A percentile compares a stretch with the other conserved stretches of the same genome.
Conservation (phyloP, 2,797 vertebrate species). For the Mus caroli region DNA sequence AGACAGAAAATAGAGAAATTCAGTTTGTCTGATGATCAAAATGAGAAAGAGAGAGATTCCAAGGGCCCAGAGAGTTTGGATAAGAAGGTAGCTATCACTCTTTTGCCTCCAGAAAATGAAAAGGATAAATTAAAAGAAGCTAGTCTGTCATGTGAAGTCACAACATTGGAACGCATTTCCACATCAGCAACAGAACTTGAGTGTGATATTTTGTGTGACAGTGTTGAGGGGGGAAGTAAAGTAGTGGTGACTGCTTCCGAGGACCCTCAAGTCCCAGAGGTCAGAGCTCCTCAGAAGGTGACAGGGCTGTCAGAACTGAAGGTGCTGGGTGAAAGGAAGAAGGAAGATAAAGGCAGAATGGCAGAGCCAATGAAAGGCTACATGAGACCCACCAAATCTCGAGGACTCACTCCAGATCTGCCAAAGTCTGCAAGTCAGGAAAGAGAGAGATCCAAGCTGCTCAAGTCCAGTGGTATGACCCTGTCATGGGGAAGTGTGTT, state of each 20-base stretch:
- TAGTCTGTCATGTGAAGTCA: accelerated
- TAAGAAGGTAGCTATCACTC: constrained; percentile 27
- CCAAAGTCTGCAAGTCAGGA: constrained; percentile 69
- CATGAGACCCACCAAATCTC: constrained; percentile 89
- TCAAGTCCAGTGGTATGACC: constrained; percentile 48
- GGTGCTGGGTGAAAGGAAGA: constrained; percentile 67
- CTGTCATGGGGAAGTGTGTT: constrained; percentile 84
- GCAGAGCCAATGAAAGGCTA: constrained; percentile 87
- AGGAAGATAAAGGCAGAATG: constrained; percentile 72
- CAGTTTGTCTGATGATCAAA: background rate
- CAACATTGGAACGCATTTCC: background rate
- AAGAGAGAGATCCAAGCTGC: constrained; percentile 67
- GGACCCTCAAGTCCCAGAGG: accelerated
- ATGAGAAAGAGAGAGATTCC: background rate
- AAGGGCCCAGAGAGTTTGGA: background rate
- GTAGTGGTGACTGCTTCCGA: background rate
- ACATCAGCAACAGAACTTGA: background rate
- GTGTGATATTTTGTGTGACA: background rate
- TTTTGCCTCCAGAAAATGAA: background rate
- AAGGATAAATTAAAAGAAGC: background rate
- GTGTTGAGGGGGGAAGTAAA: background rate
- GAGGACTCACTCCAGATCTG: constrained; percentile 76
- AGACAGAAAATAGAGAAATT: background rate
- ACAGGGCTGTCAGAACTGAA: background rate
- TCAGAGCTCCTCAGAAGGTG: background rate